Percentiles rank a stretch among this genome's conserved stretches.
phyloP scores from a whole-genome alignment of 2,888 invertebrate species.

The Ceriagrion tenellum region DNA sequence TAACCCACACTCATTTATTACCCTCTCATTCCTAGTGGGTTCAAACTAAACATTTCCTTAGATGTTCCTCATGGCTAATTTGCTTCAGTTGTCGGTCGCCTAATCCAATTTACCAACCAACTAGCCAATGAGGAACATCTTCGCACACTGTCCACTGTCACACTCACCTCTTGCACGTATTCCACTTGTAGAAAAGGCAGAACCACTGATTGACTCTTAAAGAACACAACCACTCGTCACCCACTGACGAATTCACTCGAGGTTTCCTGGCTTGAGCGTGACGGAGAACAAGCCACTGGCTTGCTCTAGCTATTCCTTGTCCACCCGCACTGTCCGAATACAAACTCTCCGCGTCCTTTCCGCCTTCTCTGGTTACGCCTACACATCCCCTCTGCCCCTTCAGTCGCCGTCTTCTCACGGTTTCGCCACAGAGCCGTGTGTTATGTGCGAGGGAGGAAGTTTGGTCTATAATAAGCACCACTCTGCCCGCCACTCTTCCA shows the following conservation, averaged over 20 bases:
- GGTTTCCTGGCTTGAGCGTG: not conserved
- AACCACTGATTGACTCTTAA: not conserved
- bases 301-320: not conserved
- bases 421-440: conserved; percentile 23
- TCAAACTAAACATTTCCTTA: too few species aligned
- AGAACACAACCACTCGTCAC: not conserved
- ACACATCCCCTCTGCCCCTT: not conserved
- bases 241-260: not conserved
- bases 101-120: too few species aligned
- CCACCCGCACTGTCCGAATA: not conserved
- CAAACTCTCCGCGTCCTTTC: not conserved
- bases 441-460: conserved; percentile 46
- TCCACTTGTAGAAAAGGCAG: not conserved
- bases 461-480: conserved; percentile 51
- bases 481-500: not conserved
- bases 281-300: not conserved
- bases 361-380: not conserved
- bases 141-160: not conserved
- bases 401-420: conserved; percentile 14
- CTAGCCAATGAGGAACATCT: too few species aligned
- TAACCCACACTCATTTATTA: too few species aligned
- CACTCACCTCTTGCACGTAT: not conserved
- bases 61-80: too few species aligned
- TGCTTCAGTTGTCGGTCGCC: too few species aligned
- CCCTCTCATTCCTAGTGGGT: too few species aligned